phyloP scores from a whole-genome alignment of 2,797 vertebrate genomes.

The Xenopus petersii region DNA sequence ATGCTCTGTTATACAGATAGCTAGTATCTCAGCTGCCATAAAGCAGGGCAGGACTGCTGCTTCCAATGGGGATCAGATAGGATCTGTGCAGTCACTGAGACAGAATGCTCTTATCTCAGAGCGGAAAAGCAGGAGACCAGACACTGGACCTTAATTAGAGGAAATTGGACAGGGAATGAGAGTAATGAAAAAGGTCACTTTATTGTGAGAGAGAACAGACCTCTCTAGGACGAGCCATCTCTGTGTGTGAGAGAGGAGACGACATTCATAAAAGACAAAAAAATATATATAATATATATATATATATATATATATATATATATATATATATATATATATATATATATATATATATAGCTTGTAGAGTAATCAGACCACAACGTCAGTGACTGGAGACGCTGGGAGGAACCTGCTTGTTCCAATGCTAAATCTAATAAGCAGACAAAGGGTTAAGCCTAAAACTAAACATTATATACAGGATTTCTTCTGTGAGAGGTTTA shows the following conservation, averaged over 20 bases:
- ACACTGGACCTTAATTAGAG: no score
- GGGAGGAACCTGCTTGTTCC: not conserved
- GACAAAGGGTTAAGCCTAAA: no score
- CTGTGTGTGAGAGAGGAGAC: conserved; percentile 50
- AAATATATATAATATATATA: conserved; percentile 41
- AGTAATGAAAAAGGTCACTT: conserved; percentile 51
- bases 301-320: conserved; percentile 28
- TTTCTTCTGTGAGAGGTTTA: conserved; percentile 98
- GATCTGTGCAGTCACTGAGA: no score
- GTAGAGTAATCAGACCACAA: conserved; percentile 60
- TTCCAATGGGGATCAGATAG: no score
- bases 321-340: conserved; percentile 25
- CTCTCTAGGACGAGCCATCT: conserved; percentile 63
- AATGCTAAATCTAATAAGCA: no score
- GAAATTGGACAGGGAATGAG: conserved; percentile 28
- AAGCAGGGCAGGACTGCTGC: no score
- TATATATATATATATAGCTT: conserved; percentile 54
- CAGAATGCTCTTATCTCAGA: no score
- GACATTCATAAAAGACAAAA: not conserved
- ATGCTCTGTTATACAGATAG: no score
- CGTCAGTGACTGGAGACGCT: conserved; percentile 51
- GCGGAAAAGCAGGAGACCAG: no score
- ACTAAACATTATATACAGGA: conserved; percentile 69
- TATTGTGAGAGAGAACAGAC: conserved; percentile 56
- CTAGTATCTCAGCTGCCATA: no score